phyloP scores from a whole-genome alignment of 2,888 invertebrate genomes.

The Aphodius sticticus region DNA sequence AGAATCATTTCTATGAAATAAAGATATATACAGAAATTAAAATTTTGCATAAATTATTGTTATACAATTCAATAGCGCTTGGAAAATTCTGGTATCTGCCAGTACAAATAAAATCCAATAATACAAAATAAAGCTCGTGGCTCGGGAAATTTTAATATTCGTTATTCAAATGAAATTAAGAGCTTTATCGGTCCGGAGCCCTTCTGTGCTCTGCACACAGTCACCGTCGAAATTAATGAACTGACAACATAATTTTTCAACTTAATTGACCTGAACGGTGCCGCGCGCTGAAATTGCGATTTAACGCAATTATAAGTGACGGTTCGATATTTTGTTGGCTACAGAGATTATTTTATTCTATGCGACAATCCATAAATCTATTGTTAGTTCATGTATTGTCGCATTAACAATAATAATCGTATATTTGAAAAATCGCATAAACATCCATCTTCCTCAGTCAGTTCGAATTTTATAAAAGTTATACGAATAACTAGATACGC shows the following conservation, averaged over 20 bases:
- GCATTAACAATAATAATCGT: not conserved
- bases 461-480: no score
- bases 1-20: no score
- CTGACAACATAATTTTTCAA: not conserved
- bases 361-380: not conserved
- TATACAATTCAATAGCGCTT: no score
- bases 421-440: no score
- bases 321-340: not conserved
- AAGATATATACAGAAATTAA: no score
- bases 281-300: not conserved
- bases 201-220: not conserved
- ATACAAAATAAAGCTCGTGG: not conserved
- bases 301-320: not conserved
- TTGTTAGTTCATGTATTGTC: not conserved
- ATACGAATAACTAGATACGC: no score
- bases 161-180: not conserved
- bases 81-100: not conserved
- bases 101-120: not conserved
- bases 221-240: not conserved
- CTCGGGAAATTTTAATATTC: not conserved
- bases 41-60: no score
- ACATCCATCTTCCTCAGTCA: no score
- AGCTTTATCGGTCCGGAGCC: not conserved
- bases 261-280: not conserved
- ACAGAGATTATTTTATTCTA: not conserved